Base-by-base conservation (phyloP, 2,888 invertebrate species). In the Athetis lepigone region DNA sequence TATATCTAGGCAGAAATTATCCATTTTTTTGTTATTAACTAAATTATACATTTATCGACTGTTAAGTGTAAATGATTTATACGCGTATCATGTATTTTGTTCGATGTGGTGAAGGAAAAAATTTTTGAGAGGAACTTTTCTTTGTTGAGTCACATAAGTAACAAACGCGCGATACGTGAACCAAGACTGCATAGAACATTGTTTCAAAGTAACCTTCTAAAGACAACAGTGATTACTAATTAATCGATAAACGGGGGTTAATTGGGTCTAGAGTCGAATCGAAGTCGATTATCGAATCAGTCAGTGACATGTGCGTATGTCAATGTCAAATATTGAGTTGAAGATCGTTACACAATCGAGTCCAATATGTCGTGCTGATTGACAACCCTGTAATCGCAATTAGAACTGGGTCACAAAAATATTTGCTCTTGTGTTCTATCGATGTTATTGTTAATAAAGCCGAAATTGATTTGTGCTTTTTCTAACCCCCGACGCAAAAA, bases 311-410 rank as follows among this genome's bases (percentile, higher is more conserved):
- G 21, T 29, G 5, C 33, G 64, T 55, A 71, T 65, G 56, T 71
- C 69, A 69, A 69, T 71, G 65, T 65, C 71, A 51, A 63, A 64
- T 64, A 40, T 33, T 18, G 36, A 45, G 36, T 33, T 52, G 70
- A 52, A 51, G 70, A 61, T 67, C 66, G 29, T 51, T 70, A 65
- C 43, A 43, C 25, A 46, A 36, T 70, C 70, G 27, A 70, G 36
- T 70, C 11, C 27, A 19, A 18, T 36, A 50, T 46, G 46, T 51
- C 27, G 27, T 36, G 18, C 40, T 61, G 50, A 70, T 61, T 61
- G 70, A 46, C 50, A 27, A 21, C 6, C 51, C 7, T 4, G 8
- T 49, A 19, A 43, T 27, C 25, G 59, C 18, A 49, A 49, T 67
- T 70, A 40, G 42, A 36, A 29, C 3, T 11, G 3, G 23, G 29